Evolutionary conservation across 1,140 invertebrate species (phyloP), one percentile per base, ranked within the genome.

Genomic region (Drosophila burlai): DNA sequence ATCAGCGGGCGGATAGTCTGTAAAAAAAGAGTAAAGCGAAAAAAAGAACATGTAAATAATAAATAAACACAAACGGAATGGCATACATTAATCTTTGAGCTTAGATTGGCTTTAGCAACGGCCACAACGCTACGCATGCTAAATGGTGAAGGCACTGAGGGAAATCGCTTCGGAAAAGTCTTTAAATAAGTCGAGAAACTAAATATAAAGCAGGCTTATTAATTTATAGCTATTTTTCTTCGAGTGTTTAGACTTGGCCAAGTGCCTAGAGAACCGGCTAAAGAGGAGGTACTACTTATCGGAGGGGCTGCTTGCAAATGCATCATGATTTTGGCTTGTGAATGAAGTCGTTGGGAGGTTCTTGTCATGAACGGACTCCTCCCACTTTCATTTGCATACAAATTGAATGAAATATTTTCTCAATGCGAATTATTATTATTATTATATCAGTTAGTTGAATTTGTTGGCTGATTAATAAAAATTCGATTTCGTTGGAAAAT

Each of bases 1-100:
- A 81, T 84, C 78, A 76, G 81, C 89, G 49, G 83, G 73, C 76
- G 91, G 83, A 86, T 87, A 92, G 81, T 92, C 91, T 92, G 68
- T 43, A 76, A 73, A 38, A 69, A 69, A 26, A 71, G 36, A 73
- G 47, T 59, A 47, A 75, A 24, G 24, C 24, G 24, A 24, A 24
- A 24, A 3, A 54, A 65, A 63, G 58, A 31, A 45, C 54, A 74
- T 42, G 52, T 77, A 58, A 60, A 63, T 46, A 71, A 80, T 68
- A 76, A 52, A 72, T 63, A 52, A 52, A 57, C 36, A 57, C 61
- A 73, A 63, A 60, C 58, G 57, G 29, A 71, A 45, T 67, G 43
- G 62, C 54, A 80, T 42, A 62, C 77, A 81, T 77, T 63, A 66
- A 85, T 85, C 65, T 79, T 66, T 43, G 73, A 80, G 83, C 83